Conservation (phyloP, 1,140 invertebrate genomes). For the Thaumatotibia leucotreta region DNA sequence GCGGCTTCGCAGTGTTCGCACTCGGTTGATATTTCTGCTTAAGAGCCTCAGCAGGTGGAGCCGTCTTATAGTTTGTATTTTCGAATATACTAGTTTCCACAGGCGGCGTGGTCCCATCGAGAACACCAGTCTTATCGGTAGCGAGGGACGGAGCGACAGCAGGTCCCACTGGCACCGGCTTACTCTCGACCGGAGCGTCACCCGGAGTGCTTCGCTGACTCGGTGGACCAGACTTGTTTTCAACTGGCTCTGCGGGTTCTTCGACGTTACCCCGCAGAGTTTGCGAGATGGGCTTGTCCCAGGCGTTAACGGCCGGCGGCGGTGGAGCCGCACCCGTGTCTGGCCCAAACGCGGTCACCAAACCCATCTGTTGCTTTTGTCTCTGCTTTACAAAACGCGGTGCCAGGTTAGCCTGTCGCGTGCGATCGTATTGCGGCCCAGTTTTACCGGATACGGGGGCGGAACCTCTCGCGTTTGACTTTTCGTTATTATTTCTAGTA, state of each 20-base stretch:
- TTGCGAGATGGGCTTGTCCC: slow-evolving; percentile 89
- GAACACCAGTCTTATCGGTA: slow-evolving; percentile 72
- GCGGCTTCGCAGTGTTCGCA: slow-evolving; percentile 50
- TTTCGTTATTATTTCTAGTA: slow-evolving; percentile 68
- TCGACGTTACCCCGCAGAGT: slow-evolving; percentile 77
- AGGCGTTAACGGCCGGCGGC: slow-evolving; percentile 85
- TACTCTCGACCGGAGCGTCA: slow-evolving; percentile 74
- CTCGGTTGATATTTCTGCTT: slow-evolving; percentile 79
- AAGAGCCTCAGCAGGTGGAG: slow-evolving; percentile 76
- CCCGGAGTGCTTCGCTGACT: slow-evolving; percentile 79
- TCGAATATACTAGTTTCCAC: slow-evolving; percentile 95
- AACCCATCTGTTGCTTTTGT: slow-evolving; percentile 66
- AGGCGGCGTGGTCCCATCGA: slow-evolving; percentile 86
- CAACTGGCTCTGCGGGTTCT: slow-evolving; percentile 59
- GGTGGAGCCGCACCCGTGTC: slow-evolving; percentile 77
- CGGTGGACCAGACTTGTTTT: slow-evolving; percentile 71
- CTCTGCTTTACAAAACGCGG: slow-evolving; percentile 89
- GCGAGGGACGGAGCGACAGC: slow-evolving; percentile 38
- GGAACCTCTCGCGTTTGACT: slow-evolving; percentile 54
- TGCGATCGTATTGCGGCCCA: slow-evolving; percentile 78
- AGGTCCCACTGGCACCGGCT: slow-evolving; percentile 43
- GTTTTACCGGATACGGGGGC: slow-evolving; percentile 61
- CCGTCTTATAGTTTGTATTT: slow-evolving; percentile 91
- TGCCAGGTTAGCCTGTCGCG: slow-evolving; percentile 81
- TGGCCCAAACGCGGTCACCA: slow-evolving; percentile 48